Evolutionary conservation across 2,888 invertebrate genomes (phyloP), one percentile per base, ranked within the genome.

Genomic region (Habrosyne pyritoides): DNA sequence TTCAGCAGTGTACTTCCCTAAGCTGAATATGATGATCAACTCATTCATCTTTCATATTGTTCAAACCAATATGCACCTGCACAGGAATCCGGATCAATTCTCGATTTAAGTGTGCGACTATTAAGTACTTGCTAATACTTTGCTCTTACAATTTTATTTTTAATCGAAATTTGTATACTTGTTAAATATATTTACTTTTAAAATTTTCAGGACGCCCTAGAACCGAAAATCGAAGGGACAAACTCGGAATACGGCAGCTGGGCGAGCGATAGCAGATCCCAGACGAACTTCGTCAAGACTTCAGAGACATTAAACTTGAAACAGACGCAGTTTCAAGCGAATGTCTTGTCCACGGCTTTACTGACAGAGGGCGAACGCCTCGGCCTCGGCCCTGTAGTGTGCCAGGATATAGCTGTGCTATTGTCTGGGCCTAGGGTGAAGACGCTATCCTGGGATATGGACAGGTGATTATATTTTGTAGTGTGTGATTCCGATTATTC

Each of bases 361-460:
- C 79, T 94, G n/a, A 79, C 79, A 0, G 94, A 94, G 69, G 94
- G 94, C 10, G 95, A 95, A 68, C 93, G 93, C 14, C 80, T 96
- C n/a, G 96, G 95, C 0, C 91, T 96, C 18, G 93, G 93, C 36
- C 86, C 94, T 0, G 95, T 95, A 59, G 77, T 96, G 30, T 94
- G 95, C 73, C 95, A 95, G 77, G 96, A 96, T 80, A 86, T 96
- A 18, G 94, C 95, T 1, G 95, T 95, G 6, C 93, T 96, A 56
- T 83, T 96, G 14, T 95, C 95, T 52, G 95, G 95, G 68, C 95
- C 95, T 0, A 87, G 96, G 51, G 94, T 95, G 64, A 95, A 96
- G 73, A 94, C 95, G 48, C 89, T 96, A 1, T 95, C 94, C 6
- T 96, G 96, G 96, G 93, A 94, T 54, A 88, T 95, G 82, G 84